phyloP scores from a whole-genome alignment of 2,797 vertebrate genomes.

The Coregonus sp. region DNA sequence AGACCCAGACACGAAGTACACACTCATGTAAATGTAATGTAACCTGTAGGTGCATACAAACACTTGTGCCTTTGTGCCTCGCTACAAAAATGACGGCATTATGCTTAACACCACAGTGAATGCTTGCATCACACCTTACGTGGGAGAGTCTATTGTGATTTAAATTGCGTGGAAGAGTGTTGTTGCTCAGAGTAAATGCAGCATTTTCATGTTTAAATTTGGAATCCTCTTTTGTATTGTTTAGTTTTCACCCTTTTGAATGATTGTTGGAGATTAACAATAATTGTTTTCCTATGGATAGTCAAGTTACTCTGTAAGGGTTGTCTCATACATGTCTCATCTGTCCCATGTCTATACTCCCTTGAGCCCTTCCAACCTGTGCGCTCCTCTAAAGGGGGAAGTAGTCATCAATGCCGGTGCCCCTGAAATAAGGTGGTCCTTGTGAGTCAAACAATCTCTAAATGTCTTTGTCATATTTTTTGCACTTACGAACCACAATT shows the following conservation, averaged over 20 bases:
- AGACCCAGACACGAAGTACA: constrained; percentile 41
- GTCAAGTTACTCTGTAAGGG: constrained; percentile 19
- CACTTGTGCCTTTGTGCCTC: constrained; percentile 54
- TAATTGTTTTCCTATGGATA: constrained; percentile 26
- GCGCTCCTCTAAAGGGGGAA: constrained; percentile 16
- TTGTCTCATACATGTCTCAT: constrained; percentile 25
- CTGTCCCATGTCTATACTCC: constrained; percentile 51
- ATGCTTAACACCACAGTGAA: constrained; percentile 40
- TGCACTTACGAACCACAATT: constrained; percentile 53
- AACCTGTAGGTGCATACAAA: constrained; percentile 55
- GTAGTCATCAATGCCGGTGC: constrained; percentile 7
- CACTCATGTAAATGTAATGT: constrained; percentile 13
- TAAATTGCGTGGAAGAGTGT: constrained; percentile 8
- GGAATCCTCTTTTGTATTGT: constrained; percentile 22
- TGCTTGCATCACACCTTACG: constrained; percentile 10
- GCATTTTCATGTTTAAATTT: constrained; percentile 33
- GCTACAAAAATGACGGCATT: constrained; percentile 56
- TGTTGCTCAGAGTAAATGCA: constrained; percentile 29
- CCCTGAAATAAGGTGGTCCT: constrained; percentile 23
- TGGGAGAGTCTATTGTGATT: constrained; percentile 13
- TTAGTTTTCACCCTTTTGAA: constrained; percentile 2
- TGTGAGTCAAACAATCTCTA: not conserved
- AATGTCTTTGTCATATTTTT: constrained; percentile 33
- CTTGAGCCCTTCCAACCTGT: constrained; percentile 6
- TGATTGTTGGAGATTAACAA: constrained; percentile 31